Evolutionary conservation across 64 coral and sea anemone species (phyloP).

Genomic region (Acropora tenuis): DNA sequence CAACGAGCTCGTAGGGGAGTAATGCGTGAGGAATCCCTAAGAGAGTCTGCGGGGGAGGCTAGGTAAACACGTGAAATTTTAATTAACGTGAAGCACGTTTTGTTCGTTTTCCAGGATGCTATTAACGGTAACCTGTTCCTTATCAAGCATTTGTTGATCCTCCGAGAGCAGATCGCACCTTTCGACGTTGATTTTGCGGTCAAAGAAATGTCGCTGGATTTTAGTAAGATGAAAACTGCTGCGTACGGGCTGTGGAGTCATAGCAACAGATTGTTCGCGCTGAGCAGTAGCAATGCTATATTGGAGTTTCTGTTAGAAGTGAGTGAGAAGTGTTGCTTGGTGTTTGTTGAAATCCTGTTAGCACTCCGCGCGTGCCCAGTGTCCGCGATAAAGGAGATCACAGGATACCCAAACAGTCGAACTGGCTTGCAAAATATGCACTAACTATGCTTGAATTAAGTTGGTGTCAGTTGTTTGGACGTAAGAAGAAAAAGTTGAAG

Average conservation of each 20-base stretch:
- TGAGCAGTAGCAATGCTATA: constrained; percentile 91
- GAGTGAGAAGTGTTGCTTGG: background rate
- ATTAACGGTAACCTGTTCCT: constrained; percentile 97
- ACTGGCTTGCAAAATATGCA: no score
- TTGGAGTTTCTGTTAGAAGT: constrained; percentile 97
- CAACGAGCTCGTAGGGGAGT: no score
- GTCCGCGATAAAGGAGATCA: no score
- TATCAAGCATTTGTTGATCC: constrained; percentile 95
- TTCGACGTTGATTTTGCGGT: constrained; percentile 99
- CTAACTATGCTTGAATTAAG: no score
- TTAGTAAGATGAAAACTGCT: constrained; percentile 95
- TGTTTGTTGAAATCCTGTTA: no score
- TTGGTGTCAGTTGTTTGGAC: no score
- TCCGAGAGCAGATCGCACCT: constrained; percentile 97
- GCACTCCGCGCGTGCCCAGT: no score
- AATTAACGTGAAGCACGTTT: background rate
- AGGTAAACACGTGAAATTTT: no score
- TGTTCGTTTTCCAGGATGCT: constrained; percentile 65
- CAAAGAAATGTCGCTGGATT: constrained; percentile 95
- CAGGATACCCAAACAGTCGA: no score
- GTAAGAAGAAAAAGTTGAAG: no score
- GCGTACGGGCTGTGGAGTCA: constrained; percentile 96
- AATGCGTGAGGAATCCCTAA: no score
- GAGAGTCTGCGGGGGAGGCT: no score
- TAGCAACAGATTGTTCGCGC: constrained; percentile 92